A percentile compares a stretch with the other conserved stretches of the same genome.
Evolutionary conservation across 1,140 invertebrate species (phyloP).

Genomic region (Chelonus insularis): DNA sequence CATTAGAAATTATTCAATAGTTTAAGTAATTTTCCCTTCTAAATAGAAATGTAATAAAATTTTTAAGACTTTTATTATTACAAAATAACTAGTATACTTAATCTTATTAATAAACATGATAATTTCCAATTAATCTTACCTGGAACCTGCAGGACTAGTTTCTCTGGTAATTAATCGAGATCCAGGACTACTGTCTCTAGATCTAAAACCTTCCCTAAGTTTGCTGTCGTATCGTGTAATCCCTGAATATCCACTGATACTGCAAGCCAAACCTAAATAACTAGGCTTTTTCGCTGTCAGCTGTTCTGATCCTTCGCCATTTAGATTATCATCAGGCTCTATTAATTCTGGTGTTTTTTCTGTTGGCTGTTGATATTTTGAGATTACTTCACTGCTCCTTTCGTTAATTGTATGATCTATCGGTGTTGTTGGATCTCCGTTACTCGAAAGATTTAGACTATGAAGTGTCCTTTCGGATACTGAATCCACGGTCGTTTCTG

Average conservation of each 20-base stretch:
- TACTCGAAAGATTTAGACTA: slow-evolving; percentile 54
- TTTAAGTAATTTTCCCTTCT: too few relatives aligned
- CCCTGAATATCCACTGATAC: slow-evolving; percentile 86
- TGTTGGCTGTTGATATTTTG: slow-evolving; percentile 39
- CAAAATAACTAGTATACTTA: background rate
- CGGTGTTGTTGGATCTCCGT: slow-evolving; percentile 43
- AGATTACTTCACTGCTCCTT: slow-evolving; percentile 44
- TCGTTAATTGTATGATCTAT: slow-evolving; percentile 38
- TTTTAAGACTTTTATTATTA: too few relatives aligned
- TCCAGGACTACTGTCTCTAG: slow-evolving; percentile 70
- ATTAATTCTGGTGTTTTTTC: slow-evolving; percentile 4
- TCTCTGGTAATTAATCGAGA: slow-evolving; percentile 59
- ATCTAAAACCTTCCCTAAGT: slow-evolving; percentile 68
- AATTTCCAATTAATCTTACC: too few relatives aligned
- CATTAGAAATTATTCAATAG: too few relatives aligned
- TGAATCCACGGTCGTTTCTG: slow-evolving; percentile 51
- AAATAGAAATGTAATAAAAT: too few relatives aligned
- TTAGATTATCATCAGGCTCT: slow-evolving; percentile 25
- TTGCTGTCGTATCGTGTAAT: slow-evolving; percentile 82
- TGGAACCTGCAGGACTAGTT: slow-evolving; percentile 64
- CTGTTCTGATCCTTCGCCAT: slow-evolving; percentile 51
- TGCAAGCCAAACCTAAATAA: slow-evolving; percentile 85
- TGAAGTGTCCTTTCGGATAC: slow-evolving; percentile 55
- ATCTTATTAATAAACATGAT: slow-evolving; percentile 4
- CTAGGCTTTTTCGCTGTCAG: slow-evolving; percentile 68